Percentiles rank a stretch among this genome's conserved stretches.
Evolutionary conservation across 2,888 invertebrate genomes (phyloP).

Genomic region (Lepidochitona cinerea): DNA sequence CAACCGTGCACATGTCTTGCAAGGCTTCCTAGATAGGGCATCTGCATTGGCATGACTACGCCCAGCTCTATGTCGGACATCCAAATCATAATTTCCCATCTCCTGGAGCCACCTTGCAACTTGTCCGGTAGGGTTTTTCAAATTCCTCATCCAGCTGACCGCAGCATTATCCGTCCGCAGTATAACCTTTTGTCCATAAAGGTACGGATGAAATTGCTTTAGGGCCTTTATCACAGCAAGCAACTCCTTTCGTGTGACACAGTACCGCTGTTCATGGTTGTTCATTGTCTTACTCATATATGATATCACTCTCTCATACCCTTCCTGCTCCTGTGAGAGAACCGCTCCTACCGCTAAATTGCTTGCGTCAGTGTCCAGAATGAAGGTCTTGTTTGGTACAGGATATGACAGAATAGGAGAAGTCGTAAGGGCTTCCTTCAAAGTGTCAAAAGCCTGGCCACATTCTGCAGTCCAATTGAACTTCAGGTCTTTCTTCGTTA

Average conservation of each 20-base stretch:
- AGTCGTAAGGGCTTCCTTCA: background rate
- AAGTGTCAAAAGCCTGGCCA: constrained; percentile 11
- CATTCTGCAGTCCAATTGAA: constrained; percentile 21
- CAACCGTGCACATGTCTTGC: background rate
- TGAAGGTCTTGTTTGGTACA: constrained; percentile 9
- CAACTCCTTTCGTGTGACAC: constrained; percentile 26
- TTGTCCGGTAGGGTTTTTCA: constrained; percentile 25
- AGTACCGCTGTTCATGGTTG: constrained; percentile 25
- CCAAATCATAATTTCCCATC: constrained; percentile 20
- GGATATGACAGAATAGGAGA: constrained; percentile 19
- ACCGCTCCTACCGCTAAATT: constrained; percentile 22
- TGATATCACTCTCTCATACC: constrained; percentile 17
- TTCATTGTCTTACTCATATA: constrained; percentile 25
- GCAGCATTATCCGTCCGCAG: constrained; percentile 32
- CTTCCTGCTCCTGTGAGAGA: constrained; percentile 23
- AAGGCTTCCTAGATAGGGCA: constrained; percentile 21
- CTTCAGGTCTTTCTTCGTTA: constrained; percentile 13
- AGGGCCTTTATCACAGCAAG: constrained; percentile 24
- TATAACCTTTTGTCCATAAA: constrained; percentile 20
- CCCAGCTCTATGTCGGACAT: constrained; percentile 18
- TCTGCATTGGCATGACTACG: constrained; percentile 25
- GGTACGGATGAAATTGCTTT: constrained; percentile 27
- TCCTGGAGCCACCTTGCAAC: constrained; percentile 27
- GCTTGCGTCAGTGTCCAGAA: constrained; percentile 29
- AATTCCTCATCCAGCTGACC: constrained; percentile 25